phyloP scores from a whole-genome alignment of 2,113 vertebrate species.

The Toxotes chatareus region DNA sequence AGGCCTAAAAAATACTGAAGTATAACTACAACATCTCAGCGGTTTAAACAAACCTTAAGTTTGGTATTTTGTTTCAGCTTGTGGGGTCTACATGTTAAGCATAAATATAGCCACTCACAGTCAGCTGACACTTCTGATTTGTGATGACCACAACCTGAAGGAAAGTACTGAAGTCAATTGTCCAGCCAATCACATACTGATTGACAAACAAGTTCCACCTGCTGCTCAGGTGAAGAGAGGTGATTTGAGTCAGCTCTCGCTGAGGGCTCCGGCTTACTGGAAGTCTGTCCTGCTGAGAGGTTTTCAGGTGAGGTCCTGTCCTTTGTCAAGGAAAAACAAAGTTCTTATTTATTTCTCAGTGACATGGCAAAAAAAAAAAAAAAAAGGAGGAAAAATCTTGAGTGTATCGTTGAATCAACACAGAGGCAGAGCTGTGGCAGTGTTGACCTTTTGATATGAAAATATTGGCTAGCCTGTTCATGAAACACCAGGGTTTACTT shows the following conservation, averaged over 20 bases:
- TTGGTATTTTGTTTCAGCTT: neutral
- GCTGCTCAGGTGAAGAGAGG: neutral
- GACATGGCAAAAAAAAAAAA: neutral
- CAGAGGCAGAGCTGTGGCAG: neutral
- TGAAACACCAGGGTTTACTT: no score
- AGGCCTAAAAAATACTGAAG: neutral
- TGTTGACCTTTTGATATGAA: neutral
- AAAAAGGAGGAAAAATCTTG: neutral
- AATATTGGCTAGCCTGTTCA: neutral
- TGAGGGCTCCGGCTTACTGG: neutral
- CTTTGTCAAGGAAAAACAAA: neutral
- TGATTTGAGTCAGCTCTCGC: neutral
- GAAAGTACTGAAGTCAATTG: neutral
- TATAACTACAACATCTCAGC: neutral
- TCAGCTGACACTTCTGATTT: neutral
- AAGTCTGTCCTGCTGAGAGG: neutral
- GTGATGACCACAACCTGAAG: neutral
- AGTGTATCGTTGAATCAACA: conserved; percentile 6
- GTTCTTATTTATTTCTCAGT: neutral
- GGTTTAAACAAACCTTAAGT: neutral
- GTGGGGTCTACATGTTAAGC: neutral
- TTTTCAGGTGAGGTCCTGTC: neutral
- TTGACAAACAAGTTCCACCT: conserved; percentile 2
- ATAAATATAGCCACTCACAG: neutral
- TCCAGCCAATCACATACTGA: neutral